phyloP scores from a whole-genome alignment of 2,888 invertebrate species.

The Eutolmus rufibarbis region DNA sequence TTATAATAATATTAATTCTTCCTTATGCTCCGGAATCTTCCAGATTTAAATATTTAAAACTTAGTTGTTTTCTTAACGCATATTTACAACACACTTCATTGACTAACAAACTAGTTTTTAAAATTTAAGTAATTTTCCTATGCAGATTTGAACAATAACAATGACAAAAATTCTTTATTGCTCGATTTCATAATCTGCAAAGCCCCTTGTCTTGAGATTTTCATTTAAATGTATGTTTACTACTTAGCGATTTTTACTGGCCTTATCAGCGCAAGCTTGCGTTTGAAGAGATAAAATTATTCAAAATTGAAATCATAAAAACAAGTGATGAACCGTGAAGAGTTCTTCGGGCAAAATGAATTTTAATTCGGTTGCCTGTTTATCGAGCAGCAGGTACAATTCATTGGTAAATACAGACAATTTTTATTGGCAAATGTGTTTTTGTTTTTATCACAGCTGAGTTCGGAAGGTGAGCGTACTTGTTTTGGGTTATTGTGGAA shows the following conservation, averaged over 20 bases:
- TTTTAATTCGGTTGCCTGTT: not conserved
- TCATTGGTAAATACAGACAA: not conserved
- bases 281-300: not conserved
- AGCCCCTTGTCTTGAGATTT: not conserved
- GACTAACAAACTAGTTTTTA: too few relatives aligned
- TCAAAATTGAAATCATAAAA: not conserved
- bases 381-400: not conserved
- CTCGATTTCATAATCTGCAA: not conserved
- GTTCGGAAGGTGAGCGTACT: not conserved
- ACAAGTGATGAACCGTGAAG: not conserved
- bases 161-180: not conserved
- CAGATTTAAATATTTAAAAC: not conserved
- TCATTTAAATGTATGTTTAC: not conserved
- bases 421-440: not conserved
- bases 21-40: too few relatives aligned
- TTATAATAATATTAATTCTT: too few relatives aligned
- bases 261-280: not conserved
- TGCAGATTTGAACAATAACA: not conserved
- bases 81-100: not conserved
- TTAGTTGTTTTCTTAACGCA: not conserved
- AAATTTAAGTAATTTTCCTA: not conserved
- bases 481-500: not conserved
- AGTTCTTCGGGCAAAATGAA: not conserved
- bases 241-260: not conserved
- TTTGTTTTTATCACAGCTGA: not conserved